These are phyloP conservation scores for Astatoreochromis straeleni DNA, from an alignment of 2,113 vertebrate species.

Conservation along the genomic window DNA sequence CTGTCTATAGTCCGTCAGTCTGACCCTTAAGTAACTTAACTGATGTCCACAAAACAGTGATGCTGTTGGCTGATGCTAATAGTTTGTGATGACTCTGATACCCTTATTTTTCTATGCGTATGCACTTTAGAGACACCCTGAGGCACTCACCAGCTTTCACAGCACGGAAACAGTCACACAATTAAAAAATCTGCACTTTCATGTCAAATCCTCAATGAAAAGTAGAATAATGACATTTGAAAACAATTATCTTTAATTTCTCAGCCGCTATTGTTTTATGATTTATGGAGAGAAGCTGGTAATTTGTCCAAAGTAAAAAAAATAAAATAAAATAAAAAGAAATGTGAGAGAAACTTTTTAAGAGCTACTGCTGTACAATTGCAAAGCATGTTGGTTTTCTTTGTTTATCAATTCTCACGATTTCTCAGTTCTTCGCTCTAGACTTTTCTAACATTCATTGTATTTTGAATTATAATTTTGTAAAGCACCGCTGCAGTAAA, in stretches of 20 bases:
- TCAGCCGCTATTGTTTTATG: background rate
- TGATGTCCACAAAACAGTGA: background rate
- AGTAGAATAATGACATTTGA: background rate
- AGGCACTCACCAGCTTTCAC: conserved; percentile 32
- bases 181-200: background rate
- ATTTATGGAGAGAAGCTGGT: background rate
- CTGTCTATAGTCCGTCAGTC: background rate
- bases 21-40: background rate
- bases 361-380: background rate
- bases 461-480: conserved; percentile 18
- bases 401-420: background rate
- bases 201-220: background rate
- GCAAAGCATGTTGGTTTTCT: background rate
- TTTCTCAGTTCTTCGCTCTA: background rate
- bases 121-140: conserved; percentile 63
- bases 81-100: background rate
- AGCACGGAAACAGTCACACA: background rate
- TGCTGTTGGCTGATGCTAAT: background rate
- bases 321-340: background rate
- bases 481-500: background rate
- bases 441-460: background rate
- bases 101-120: conserved; percentile 29
- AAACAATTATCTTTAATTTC: background rate
- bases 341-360: background rate
- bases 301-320: background rate